A percentile compares a stretch with the other conserved stretches of the same genome.
These are phyloP conservation scores for Cyprinus carpio DNA, from an alignment of 2,113 vertebrate species.

Conservation along the genomic window DNA sequence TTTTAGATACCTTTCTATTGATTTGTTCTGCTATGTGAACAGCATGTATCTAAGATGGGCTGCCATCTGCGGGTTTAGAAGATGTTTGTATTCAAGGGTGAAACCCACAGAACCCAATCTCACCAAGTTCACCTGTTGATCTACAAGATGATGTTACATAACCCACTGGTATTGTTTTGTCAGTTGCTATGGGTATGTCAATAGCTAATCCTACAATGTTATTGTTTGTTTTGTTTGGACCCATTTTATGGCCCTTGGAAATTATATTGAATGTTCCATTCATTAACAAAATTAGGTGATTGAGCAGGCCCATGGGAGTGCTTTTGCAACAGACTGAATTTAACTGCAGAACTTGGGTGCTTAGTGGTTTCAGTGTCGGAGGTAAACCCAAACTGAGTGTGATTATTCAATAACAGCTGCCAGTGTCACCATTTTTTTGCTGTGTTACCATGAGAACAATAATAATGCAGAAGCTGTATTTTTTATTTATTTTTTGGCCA, in stretches of 20 bases:
- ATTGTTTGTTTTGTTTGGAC: conserved; percentile 48
- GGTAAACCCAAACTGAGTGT: background rate
- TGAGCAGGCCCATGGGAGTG: background rate
- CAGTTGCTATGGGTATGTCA: conserved; percentile 25
- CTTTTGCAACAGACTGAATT: conserved; percentile 7
- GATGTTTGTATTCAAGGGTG: conserved; percentile 31
- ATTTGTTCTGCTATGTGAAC: conserved; percentile 49
- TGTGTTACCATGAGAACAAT: conserved; percentile 38
- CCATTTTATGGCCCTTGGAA: conserved; percentile 26
- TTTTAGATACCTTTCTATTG: conserved; percentile 61
- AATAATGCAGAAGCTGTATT: background rate
- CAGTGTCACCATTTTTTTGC: background rate
- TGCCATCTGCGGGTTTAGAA: conserved; percentile 22
- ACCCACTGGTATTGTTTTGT: conserved; percentile 32
- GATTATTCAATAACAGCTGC: background rate
- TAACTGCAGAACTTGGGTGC: conserved; percentile 6
- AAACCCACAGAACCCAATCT: conserved; percentile 9
- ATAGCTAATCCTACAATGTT: conserved; percentile 40
- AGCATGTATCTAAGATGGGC: conserved; percentile 47
- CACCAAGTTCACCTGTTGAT: conserved; percentile 33
- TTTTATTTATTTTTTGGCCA: conserved; percentile 7
- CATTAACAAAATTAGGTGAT: conserved; percentile 39
- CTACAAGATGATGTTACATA: conserved; percentile 36
- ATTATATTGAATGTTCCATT: conserved; percentile 36
- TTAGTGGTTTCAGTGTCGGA: background rate